Conservation (phyloP, 1,140 invertebrate genomes). For the Lepeophtheirus salmonis region DNA sequence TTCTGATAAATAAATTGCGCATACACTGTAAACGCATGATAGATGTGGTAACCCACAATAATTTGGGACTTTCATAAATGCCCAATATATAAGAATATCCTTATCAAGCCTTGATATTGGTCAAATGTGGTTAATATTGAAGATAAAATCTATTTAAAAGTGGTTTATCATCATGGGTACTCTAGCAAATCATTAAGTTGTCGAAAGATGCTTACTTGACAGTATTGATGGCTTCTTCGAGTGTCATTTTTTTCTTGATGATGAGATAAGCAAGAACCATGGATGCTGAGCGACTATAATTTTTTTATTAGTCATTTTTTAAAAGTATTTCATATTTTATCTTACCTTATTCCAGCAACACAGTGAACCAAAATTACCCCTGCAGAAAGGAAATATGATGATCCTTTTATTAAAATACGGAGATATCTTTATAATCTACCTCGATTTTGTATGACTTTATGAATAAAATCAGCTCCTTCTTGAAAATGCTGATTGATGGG, state of each 20-base stretch:
- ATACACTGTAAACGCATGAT: too few species aligned
- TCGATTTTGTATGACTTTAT: neutral
- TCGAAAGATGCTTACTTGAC: neutral
- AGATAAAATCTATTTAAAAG: neutral
- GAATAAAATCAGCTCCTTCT: constrained; percentile 6
- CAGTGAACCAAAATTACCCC: constrained; percentile 3
- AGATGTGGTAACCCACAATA: too few species aligned
- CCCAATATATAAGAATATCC: neutral
- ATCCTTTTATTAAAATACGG: neutral
- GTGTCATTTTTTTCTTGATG: constrained; percentile 8
- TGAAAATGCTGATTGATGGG: constrained; percentile 11
- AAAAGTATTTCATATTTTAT: neutral
- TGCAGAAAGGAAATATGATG: neutral
- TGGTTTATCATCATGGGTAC: neutral
- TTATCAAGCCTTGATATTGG: neutral
- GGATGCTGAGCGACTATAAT: constrained; percentile 4
- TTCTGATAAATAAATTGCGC: too few species aligned
- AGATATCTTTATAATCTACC: neutral
- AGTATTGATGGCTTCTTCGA: neutral
- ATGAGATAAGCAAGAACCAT: constrained; percentile 14
- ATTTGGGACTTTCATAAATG: too few species aligned
- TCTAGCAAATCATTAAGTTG: neutral
- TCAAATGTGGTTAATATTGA: neutral
- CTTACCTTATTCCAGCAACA: constrained; percentile 9
- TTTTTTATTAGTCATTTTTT: neutral